Evolutionary conservation across 2,797 vertebrate species (phyloP).

Genomic region (Bryconaethiops microstoma): DNA sequence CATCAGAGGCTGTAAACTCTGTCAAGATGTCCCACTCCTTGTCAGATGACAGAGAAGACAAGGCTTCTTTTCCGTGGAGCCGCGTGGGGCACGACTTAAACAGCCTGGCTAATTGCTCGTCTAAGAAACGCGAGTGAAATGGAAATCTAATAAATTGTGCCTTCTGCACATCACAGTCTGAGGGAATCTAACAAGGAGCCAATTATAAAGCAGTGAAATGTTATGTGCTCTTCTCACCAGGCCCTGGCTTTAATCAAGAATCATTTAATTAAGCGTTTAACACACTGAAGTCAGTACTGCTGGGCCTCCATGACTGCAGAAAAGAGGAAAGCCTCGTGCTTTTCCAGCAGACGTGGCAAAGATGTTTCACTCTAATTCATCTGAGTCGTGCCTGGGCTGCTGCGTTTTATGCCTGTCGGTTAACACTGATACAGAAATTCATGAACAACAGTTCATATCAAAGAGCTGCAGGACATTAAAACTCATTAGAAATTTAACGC

Average conservation of each 20-base stretch:
- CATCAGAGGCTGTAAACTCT: background rate
- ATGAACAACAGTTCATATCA: background rate
- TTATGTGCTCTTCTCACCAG: conserved; percentile 68
- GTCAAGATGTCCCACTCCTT: background rate
- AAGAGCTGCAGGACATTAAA: background rate
- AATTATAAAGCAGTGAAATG: conserved; percentile 67
- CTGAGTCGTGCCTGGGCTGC: background rate
- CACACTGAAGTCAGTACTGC: conserved; percentile 51
- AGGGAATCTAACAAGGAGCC: conserved; percentile 59
- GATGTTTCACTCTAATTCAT: conserved; percentile 17
- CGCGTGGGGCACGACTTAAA: conserved; percentile 32
- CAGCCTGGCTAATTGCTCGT: conserved; percentile 47
- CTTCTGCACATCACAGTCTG: conserved; percentile 53
- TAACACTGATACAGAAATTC: background rate
- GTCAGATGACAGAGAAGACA: background rate
- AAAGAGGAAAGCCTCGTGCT: conserved; percentile 20
- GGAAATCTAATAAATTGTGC: conserved; percentile 54
- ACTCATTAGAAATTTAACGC: background rate
- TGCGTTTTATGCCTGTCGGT: background rate
- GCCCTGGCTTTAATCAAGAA: conserved; percentile 72
- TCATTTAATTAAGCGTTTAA: conserved; percentile 67
- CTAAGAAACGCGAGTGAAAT: conserved; percentile 45
- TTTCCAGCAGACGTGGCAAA: conserved; percentile 22
- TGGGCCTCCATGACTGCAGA: conserved; percentile 43
- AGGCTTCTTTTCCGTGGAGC: background rate